Evolutionary conservation across 2,113 vertebrate species (phyloP), one percentile per base, ranked within the genome.

Genomic region (Pseudorasbora parva): DNA sequence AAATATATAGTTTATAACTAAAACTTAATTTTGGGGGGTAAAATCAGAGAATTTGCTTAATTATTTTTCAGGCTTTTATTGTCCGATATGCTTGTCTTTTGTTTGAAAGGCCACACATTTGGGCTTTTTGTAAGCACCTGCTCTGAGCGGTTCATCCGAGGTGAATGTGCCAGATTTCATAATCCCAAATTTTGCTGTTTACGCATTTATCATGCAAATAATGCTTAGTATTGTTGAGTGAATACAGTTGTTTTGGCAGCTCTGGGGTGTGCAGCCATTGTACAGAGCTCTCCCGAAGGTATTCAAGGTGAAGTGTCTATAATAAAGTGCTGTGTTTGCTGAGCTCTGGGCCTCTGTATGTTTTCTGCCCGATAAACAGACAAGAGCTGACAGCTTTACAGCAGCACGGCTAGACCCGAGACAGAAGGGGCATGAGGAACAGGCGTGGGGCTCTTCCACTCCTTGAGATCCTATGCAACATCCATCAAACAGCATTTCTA

Each of bases 231-330:
- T 25, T 57, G n/a, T 77, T 45, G 30, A 68, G 75, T 8, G 56
- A 43, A 33, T 72, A n/a, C 21, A 45, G 23, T 33, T 82, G 23
- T 78, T 86, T 85, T 59, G 80, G 74, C 85, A 83, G 81, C 68
- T 25, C 23, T 78, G 49, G 25, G 30, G 47, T 9, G 71, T 51
- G 33, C 57, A 33, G 23, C 15, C 6, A 43, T 56, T 27, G 23
- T n/a, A 68, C 30, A 47, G 49, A 87, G 60, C 8, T 45, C 17
- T 79, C 25, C 19, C n/a, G 9, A 69, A 82, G 69, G 69, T 45
- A 30, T 66, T 78, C 77, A 85, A 81, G 81, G 83, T 83, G 73
- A 87, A 77, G 25, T 43, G 30, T 87, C 51, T 78, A 75, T 73
- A 85, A 68, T 54, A 73, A 59, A 75, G 41, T 60, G 68, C 41